Evolutionary conservation across 2,888 invertebrate genomes (phyloP).

Genomic region (Leucozona laternaria): DNA sequence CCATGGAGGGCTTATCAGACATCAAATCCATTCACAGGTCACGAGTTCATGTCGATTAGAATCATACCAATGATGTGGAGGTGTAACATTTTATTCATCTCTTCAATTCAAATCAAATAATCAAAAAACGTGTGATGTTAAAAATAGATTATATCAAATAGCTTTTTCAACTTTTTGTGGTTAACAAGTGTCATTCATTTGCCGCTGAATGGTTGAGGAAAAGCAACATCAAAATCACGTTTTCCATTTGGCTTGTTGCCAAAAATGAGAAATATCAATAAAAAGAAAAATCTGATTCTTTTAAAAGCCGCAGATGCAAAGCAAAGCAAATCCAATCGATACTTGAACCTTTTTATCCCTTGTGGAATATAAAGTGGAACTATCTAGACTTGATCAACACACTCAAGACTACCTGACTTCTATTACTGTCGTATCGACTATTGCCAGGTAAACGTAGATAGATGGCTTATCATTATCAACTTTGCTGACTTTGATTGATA

Average conservation of each 20-base stretch:
- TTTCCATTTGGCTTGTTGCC: constrained; percentile 1
- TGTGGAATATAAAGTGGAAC: not conserved
- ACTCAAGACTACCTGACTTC: not conserved
- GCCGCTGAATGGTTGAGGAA: not conserved
- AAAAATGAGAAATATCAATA: not conserved
- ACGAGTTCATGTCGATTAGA: not conserved
- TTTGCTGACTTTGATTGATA: constrained; percentile 9
- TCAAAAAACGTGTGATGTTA: not conserved
- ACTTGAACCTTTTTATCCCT: not conserved
- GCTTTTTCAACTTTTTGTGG: not conserved
- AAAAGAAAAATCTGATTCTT: not conserved
- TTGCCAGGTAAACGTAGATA: not conserved
- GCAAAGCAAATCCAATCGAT: not conserved
- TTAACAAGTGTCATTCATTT: constrained; percentile 11
- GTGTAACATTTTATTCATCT: not conserved
- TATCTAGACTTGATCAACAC: not conserved
- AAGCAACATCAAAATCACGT: not conserved
- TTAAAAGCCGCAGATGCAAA: not conserved
- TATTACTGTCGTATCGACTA: not conserved
- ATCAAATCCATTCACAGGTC: not conserved
- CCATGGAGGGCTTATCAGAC: not conserved
- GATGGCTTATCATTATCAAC: constrained; percentile 3
- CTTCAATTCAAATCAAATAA: not conserved
- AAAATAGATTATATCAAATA: not conserved
- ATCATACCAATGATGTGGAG: not conserved